Evolutionary conservation across 2,797 vertebrate species (phyloP).

Genomic region (Chaenodraco wilsoni): DNA sequence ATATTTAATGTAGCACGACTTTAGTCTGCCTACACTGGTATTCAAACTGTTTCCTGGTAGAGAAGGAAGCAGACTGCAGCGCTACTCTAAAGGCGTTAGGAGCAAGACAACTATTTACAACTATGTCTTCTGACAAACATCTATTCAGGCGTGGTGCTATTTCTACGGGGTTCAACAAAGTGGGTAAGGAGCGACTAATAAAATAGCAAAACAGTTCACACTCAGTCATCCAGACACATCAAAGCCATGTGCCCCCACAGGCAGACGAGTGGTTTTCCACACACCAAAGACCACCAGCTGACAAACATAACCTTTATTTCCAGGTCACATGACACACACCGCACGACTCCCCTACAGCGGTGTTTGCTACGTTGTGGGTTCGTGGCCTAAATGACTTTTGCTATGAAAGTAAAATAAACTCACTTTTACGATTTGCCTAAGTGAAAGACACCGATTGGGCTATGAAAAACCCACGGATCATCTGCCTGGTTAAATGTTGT

Average conservation of each 20-base stretch:
- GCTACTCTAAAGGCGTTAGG: slow-evolving; percentile 27
- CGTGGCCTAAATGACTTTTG: slow-evolving; percentile 7
- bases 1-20: slow-evolving; percentile 20
- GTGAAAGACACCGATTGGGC: slow-evolving; percentile 8
- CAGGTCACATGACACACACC: slow-evolving; percentile 32
- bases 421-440: neutral
- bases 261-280: slow-evolving; percentile 33
- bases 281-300: slow-evolving; percentile 31
- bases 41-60: slow-evolving; percentile 22
- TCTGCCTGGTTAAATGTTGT: slow-evolving; percentile 19
- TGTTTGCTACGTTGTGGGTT: slow-evolving; percentile 6
- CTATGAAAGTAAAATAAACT: slow-evolving; percentile 3
- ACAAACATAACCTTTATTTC: slow-evolving; percentile 29
- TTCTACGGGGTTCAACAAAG: slow-evolving; percentile 28
- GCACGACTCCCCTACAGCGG: slow-evolving; percentile 3
- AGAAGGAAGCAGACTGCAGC: slow-evolving; percentile 44
- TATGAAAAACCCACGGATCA: slow-evolving; percentile 19
- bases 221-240: slow-evolving; percentile 54
- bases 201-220: slow-evolving; percentile 48
- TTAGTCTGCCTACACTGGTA: slow-evolving; percentile 7
- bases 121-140: slow-evolving; percentile 8
- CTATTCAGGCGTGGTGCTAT: slow-evolving; percentile 20
- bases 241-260: slow-evolving; percentile 47
- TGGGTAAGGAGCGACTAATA: slow-evolving; percentile 18
- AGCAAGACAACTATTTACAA: slow-evolving; percentile 37